phyloP scores from a whole-genome alignment of 2,797 vertebrate genomes.

The Odontamblyopus lacepedii region DNA sequence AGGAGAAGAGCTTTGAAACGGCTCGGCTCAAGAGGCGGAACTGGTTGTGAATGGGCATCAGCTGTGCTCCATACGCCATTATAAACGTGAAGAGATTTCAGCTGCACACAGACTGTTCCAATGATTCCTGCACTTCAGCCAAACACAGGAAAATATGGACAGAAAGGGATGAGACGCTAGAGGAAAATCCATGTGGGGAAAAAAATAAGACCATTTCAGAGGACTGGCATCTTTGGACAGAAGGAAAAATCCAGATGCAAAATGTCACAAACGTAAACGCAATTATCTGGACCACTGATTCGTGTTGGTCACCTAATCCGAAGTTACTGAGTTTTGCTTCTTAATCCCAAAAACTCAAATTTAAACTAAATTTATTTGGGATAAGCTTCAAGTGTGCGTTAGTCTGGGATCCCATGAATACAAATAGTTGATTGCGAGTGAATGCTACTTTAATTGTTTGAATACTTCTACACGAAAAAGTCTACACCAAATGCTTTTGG shows the following conservation, averaged over 20 bases:
- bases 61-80: conserved; percentile 57
- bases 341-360: not conserved
- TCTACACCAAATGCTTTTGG: not conserved
- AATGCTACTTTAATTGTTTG: no score
- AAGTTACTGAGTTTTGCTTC: not conserved
- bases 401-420: not conserved
- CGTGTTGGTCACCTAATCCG: not conserved
- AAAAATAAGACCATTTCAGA: not conserved
- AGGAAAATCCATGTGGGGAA: conserved; percentile 11
- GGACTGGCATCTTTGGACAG: not conserved
- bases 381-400: not conserved
- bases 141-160: conserved; percentile 30
- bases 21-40: conserved; percentile 55
- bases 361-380: not conserved
- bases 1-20: conserved; percentile 18
- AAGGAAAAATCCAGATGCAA: not conserved
- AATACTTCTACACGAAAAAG: not conserved
- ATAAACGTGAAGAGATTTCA: conserved; percentile 58
- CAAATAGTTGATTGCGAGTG: no score
- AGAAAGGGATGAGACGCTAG: conserved; percentile 1
- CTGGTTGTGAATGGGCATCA: conserved; percentile 59
- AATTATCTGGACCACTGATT: not conserved
- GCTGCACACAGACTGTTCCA: conserved; percentile 51
- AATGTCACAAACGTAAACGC: not conserved
- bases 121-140: conserved; percentile 48